Evolutionary conservation across 2,797 vertebrate species (phyloP), one percentile per base, ranked within the genome.

Genomic region (Champsocephalus gunnari): DNA sequence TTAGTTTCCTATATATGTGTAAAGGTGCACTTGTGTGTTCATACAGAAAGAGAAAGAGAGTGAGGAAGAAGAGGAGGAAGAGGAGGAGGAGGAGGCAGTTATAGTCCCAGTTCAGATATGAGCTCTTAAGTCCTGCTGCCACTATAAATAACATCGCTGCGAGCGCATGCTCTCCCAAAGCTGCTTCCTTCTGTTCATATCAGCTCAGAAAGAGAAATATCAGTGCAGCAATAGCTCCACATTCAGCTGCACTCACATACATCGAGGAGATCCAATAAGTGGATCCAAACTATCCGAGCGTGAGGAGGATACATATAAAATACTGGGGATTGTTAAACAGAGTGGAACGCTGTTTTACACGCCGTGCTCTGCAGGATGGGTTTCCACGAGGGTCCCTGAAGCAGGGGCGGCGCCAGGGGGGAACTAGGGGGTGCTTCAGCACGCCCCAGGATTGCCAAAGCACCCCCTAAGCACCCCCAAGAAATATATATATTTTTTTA

Each of bases 91-190:
- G 69, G 83, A 70, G 57, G 73, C 59, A 62, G 61, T n/a, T 54
- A 61, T 32, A 3, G 66, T 74, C 74, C 84, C 70, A 17, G 61
- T 63, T 71, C 73, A 82, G 74, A 87, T 80, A 80, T 71, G 81
- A 85, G 83, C 85, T 88, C 86, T 90, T 88, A 85, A 89, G 81
- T 65, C 49, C 85, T 65, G 84, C 34, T 38, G 34, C 38, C 70
- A 81, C 89, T 88, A 92, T 88, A 93, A 91, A 92, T 91, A 93
- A 76, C 87, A 76, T 24, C 63, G 73, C 88, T 88, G 70, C 57
- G 65, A 87, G 90, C 88, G 77, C 66, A 82, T 67, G 66, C 61
- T 83, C 48, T 66, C 80, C 79, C 68, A 68, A 2, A 77, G 77
- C 81, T 81, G 70, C 87, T 85, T 87, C 85, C 84, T 82, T 86